Evolutionary conservation across 2,888 invertebrate species (phyloP).

Genomic region (Ceraclea dissimilis): DNA sequence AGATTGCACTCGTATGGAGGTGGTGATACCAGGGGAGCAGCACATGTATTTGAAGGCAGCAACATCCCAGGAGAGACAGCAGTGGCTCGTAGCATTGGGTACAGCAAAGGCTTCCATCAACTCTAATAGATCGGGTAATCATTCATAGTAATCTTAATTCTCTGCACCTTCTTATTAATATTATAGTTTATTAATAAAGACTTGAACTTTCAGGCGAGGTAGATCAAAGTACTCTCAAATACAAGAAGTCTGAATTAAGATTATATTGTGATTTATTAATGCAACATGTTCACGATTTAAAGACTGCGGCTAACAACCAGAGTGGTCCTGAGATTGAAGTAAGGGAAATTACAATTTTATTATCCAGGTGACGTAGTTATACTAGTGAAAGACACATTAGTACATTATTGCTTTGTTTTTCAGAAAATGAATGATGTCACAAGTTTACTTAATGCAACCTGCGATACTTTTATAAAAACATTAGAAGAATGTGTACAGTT

Average conservation of each 20-base stretch:
- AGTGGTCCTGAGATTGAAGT: conserved; percentile 55
- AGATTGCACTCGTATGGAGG: conserved; percentile 64
- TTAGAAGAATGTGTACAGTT: conserved; percentile 72
- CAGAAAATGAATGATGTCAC: conserved; percentile 68
- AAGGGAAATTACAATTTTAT: conserved; percentile 16
- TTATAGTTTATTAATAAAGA: background rate
- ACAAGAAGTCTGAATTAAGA: conserved; percentile 69
- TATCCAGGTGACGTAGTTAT: background rate
- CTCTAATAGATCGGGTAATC: conserved; percentile 32
- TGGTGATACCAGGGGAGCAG: conserved; percentile 75
- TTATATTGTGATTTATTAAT: conserved; percentile 75
- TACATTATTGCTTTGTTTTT: conserved; percentile 28
- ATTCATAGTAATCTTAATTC: background rate
- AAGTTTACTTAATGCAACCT: conserved; percentile 65
- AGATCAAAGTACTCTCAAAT: conserved; percentile 54
- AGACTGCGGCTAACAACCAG: conserved; percentile 53
- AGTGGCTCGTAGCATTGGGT: conserved; percentile 74
- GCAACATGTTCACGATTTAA: conserved; percentile 75
- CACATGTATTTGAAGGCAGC: conserved; percentile 73
- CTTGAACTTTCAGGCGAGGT: conserved; percentile 35
- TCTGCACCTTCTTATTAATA: too few species aligned
- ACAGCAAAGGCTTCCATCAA: conserved; percentile 67
- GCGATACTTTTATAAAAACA: conserved; percentile 76
- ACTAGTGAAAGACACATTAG: background rate
- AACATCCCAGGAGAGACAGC: conserved; percentile 69